These are phyloP conservation scores for Drosophila emarginata DNA, from an alignment of 2,888 invertebrate genomes.

Conservation along the genomic window DNA sequence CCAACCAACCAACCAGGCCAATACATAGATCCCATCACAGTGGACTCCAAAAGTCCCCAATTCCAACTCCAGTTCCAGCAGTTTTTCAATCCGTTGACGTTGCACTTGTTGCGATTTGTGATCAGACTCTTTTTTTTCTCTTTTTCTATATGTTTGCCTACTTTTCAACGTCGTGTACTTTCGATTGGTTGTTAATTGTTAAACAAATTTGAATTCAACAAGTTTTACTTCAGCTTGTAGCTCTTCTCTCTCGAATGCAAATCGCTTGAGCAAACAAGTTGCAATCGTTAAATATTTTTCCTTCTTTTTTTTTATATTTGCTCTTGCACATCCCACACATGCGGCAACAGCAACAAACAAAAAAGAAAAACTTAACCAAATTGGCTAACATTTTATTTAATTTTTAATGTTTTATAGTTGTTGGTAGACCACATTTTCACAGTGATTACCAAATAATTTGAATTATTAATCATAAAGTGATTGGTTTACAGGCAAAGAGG, in stretches of 20 bases:
- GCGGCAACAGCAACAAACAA: conserved; percentile 51
- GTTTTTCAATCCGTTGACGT: conserved; percentile 26
- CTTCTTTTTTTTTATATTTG: conserved; percentile 6
- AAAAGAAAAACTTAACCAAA: too few species aligned
- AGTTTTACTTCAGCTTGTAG: conserved; percentile 16
- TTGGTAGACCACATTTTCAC: conserved; percentile 63
- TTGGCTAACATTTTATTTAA: conserved; percentile 35
- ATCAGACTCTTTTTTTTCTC: conserved; percentile 39
- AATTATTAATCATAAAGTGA: conserved; percentile 71
- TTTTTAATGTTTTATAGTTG: conserved; percentile 14
- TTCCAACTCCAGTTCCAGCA: conserved; percentile 2
- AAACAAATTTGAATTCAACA: conserved; percentile 70
- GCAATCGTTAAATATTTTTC: conserved; percentile 40
- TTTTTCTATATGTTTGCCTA: conserved; percentile 49
- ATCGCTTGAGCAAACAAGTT: conserved; percentile 60
- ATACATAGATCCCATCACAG: conserved; percentile 43
- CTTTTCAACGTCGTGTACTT: conserved; percentile 68
- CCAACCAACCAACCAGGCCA: conserved; percentile 40
- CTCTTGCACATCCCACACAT: conserved; percentile 76
- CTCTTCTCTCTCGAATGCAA: conserved; percentile 51
- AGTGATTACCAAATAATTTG: conserved; percentile 67
- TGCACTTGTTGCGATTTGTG: conserved; percentile 66
- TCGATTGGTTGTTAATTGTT: conserved; percentile 77
- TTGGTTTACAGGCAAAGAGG: conserved; percentile 29
- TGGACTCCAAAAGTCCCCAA: neutral